phyloP scores from a whole-genome alignment of 2,113 vertebrate genomes.

The Colistium nudipinnis region DNA sequence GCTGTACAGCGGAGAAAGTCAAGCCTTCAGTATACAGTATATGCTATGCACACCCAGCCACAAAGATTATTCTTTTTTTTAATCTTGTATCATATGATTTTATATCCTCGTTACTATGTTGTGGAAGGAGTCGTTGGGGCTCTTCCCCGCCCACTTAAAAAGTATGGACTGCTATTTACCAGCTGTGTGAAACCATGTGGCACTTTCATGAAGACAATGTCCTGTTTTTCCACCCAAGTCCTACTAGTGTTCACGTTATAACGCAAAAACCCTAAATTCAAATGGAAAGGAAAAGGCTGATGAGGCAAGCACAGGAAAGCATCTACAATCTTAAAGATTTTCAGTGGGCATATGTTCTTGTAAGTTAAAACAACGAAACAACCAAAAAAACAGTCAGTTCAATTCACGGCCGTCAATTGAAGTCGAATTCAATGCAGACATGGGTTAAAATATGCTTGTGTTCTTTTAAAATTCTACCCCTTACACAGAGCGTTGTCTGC shows the following conservation, averaged over 20 bases:
- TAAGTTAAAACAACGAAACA: no score
- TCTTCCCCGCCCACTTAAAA: slow-evolving; percentile 7
- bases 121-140: slow-evolving; percentile 1
- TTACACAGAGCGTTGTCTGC: not conserved
- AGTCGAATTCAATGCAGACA: not conserved
- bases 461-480: not conserved
- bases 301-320: not conserved
- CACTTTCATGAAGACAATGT: slow-evolving; percentile 55
- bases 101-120: slow-evolving; percentile 33
- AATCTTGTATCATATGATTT: slow-evolving; percentile 40
- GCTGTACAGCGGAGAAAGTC: slow-evolving; percentile 16
- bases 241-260: not conserved
- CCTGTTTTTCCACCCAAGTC: slow-evolving; percentile 15
- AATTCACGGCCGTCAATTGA: not conserved
- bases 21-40: slow-evolving; percentile 60
- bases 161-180: slow-evolving; percentile 37
- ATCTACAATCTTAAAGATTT: not conserved
- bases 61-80: slow-evolving; percentile 43
- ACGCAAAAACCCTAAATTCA: slow-evolving; percentile 10
- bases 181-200: no score
- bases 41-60: slow-evolving; percentile 69
- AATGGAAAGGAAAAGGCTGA: not conserved
- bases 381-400: not conserved
- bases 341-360: no score
- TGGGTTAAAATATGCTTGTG: not conserved